phyloP scores from a whole-genome alignment of 2,888 invertebrate genomes.

The Pseudanteris insignis region DNA sequence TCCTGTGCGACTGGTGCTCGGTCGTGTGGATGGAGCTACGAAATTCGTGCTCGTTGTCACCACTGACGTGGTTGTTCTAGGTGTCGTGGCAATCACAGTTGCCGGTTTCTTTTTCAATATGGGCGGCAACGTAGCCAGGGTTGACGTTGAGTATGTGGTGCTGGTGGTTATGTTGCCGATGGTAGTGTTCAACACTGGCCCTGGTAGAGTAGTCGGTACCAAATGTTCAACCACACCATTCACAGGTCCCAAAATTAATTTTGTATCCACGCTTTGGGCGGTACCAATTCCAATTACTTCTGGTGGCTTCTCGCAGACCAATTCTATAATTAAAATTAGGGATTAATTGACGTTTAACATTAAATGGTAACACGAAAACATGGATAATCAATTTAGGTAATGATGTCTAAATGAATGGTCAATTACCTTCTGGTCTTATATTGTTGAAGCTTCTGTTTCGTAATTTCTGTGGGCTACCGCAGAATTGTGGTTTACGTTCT shows the following conservation, averaged over 20 bases:
- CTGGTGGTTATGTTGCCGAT: conserved; percentile 47
- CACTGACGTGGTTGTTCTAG: conserved; percentile 62
- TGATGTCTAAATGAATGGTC: too few relatives aligned
- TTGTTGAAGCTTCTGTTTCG: conserved; percentile 87
- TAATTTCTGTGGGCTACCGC: conserved; percentile 83
- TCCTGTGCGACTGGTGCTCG: conserved; percentile 55
- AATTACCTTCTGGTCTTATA: conserved; percentile 78
- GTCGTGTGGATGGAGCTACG: conserved; percentile 49
- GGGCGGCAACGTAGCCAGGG: conserved; percentile 65
- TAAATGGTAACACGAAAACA: too few relatives aligned
- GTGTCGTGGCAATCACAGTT: conserved; percentile 55
- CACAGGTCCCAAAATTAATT: conserved; percentile 56
- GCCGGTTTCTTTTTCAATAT: conserved; percentile 68
- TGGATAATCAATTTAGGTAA: too few relatives aligned
- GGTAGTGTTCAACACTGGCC: conserved; percentile 55
- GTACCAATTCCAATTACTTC: conserved; percentile 70
- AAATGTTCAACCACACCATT: conserved; percentile 64
- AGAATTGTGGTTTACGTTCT: conserved; percentile 92
- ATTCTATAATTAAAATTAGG: conserved; percentile 63
- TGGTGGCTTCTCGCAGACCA: conserved; percentile 63
- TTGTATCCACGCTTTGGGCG: conserved; percentile 69
- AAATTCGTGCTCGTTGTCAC: conserved; percentile 45
- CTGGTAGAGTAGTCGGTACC: conserved; percentile 57
- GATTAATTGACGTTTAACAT: background rate
- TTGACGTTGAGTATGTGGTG: conserved; percentile 25